Base-by-base conservation (phyloP, 2,888 invertebrate genomes). In the Lepidonotus clava region DNA sequence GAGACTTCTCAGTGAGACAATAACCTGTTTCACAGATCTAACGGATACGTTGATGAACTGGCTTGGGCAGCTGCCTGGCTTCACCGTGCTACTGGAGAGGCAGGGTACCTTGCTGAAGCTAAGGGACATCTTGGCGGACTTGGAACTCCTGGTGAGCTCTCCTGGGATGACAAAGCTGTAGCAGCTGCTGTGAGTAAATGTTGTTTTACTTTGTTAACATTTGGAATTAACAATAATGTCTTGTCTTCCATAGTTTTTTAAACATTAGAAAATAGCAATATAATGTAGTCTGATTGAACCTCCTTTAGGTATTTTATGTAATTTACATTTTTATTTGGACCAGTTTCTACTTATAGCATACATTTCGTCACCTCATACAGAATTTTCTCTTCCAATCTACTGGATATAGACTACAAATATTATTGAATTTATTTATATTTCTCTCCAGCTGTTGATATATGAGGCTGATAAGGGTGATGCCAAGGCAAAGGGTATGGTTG, bases 81-180 rank as follows among this genome's bases (percentile, higher is more conserved):
- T 36, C 77, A 88, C 87, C 84, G 40, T 38, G 87, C 87, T 36
- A 88, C 89, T 28, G 83, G 84, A 5, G 86, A 88, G 1, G 28
- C 46, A 38, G 34, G 34, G 32, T 93, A 92, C 88, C 88, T 92
- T 41, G 86, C 85, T 5, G 88, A 89, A 34, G 92, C 92, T 0
- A 88, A 91, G 87, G 86, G 88, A 8, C 89, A 89, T 86, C 88
- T 90, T 24, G 80, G 40, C 83, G 87, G 6, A 91, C 89, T 41
- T 46, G 24, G 90, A 88, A 41, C 46, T 14, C 51, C 88, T 4
- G 91, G 91, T 91, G 92, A 91, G 0, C 90, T 91, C 85, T 91
- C 91, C 6, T 93, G 93, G 93, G 92, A 92, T 85, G 91, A 91
- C 67, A 92, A 92, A 88, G 87, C 87, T 28, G 90, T 91, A 11